Conservation (phyloP, 2,888 invertebrate genomes). For the Meghimatium bilineatum region DNA sequence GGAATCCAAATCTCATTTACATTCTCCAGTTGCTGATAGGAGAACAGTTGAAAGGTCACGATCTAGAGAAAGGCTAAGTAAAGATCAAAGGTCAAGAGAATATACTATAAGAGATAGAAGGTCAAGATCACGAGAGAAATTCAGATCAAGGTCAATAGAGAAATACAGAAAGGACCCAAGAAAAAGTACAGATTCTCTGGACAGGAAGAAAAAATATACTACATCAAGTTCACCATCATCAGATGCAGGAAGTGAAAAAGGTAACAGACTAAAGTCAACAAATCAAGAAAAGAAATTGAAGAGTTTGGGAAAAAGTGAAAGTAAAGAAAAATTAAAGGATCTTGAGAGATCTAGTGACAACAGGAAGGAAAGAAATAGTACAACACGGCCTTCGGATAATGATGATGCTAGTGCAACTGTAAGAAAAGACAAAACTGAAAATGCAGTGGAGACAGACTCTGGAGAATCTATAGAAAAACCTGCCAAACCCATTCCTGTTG, state of each 20-base stretch:
- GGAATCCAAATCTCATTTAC: conserved; percentile 37
- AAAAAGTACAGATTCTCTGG: background rate
- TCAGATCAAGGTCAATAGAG: conserved; percentile 19
- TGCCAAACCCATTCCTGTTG: conserved; percentile 27
- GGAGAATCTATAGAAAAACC: background rate
- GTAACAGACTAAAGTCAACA: conserved; percentile 1
- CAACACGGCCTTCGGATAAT: background rate
- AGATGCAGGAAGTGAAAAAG: background rate
- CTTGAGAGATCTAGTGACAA: background rate
- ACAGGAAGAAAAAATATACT: conserved; percentile 10
- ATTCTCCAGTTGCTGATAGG: background rate
- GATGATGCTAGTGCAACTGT: background rate
- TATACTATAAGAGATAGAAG: background rate
- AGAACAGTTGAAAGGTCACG: conserved; percentile 40
- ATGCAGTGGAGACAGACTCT: background rate
- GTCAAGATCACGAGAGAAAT: conserved; percentile 5
- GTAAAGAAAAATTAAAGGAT: background rate
- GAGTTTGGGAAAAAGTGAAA: background rate
- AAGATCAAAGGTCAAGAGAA: conserved; percentile 47
- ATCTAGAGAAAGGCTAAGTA: conserved; percentile 22
- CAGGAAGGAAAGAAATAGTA: background rate
- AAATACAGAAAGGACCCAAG: background rate
- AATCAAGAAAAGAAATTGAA: background rate
- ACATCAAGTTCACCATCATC: conserved; percentile 37
- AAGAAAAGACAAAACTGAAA: background rate